phyloP scores from a whole-genome alignment of 1,140 invertebrate genomes.

The Ectropis grisescens region DNA sequence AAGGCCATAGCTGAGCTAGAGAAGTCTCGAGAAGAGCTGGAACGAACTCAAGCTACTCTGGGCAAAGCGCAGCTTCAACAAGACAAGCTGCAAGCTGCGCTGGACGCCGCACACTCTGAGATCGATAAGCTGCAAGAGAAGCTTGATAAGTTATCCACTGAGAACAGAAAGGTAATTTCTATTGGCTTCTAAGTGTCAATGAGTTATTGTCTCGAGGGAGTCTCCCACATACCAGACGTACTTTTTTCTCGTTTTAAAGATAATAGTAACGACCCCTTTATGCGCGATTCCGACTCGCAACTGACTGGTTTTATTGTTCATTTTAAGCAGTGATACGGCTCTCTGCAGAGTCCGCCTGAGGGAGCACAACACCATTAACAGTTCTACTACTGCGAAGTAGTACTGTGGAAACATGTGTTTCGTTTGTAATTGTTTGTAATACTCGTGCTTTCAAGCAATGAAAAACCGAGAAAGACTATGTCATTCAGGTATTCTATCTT shows the following conservation, averaged over 20 bases:
- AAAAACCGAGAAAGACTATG: too few relatives aligned
- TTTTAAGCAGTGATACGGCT: not conserved
- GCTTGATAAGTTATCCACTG: constrained; percentile 83
- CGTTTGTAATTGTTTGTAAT: too few relatives aligned
- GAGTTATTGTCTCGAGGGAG: not conserved
- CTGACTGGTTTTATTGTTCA: too few relatives aligned
- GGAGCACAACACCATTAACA: too few relatives aligned
- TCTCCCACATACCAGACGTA: not conserved
- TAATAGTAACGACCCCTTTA: not conserved
- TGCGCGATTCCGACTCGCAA: not conserved
- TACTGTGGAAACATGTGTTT: not conserved
- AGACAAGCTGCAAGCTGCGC: constrained; percentile 88
- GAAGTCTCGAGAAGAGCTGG: constrained; percentile 91
- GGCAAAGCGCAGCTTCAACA: constrained; percentile 92
- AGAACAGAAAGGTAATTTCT: constrained; percentile 81
- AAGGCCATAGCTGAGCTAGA: constrained; percentile 87
- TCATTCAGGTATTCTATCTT: too few relatives aligned
- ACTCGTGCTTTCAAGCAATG: too few relatives aligned
- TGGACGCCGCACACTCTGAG: constrained; percentile 92
- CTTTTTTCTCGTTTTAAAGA: not conserved
- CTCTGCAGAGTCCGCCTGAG: too few relatives aligned
- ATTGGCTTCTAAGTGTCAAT: not conserved
- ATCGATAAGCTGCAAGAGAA: constrained; percentile 91
- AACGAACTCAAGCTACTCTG: constrained; percentile 88
- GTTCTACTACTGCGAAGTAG: not conserved